These are phyloP conservation scores for Cyphomyrus discorhynchus DNA, from an alignment of 2,113 vertebrate genomes.

Conservation along the genomic window DNA sequence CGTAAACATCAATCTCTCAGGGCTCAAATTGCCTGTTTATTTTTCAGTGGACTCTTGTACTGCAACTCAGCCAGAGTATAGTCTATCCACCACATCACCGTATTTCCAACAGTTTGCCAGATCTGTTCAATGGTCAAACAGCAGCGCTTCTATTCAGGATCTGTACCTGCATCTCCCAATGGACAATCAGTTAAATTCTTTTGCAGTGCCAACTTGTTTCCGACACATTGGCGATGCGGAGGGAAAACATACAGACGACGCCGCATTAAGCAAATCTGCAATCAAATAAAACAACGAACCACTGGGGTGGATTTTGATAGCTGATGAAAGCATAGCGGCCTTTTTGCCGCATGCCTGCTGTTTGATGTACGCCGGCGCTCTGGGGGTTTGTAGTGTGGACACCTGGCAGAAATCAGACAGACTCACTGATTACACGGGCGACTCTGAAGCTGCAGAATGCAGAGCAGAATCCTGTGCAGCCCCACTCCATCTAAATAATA, in stretches of 20 bases:
- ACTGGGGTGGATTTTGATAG: background rate
- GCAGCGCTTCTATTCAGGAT: background rate
- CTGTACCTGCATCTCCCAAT: background rate
- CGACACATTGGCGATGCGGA: background rate
- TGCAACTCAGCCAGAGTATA: background rate
- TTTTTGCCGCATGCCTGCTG: background rate
- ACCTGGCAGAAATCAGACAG: conserved; percentile 26
- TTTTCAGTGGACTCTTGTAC: background rate
- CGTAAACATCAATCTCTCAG: background rate
- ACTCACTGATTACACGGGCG: background rate
- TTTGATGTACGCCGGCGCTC: background rate
- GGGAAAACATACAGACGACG: background rate
- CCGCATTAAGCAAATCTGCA: background rate
- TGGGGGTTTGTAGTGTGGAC: background rate
- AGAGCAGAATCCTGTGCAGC: background rate
- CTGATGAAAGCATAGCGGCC: background rate
- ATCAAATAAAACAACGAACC: background rate
- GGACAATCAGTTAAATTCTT: background rate
- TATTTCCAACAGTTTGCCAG: background rate
- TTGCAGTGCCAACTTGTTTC: background rate
- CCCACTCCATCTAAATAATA: background rate
- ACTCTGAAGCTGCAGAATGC: background rate
- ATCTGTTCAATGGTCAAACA: background rate
- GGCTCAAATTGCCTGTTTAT: background rate
- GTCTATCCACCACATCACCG: background rate